phyloP scores from a whole-genome alignment of 1,140 invertebrate genomes.

The Zaprionus davidi region DNA sequence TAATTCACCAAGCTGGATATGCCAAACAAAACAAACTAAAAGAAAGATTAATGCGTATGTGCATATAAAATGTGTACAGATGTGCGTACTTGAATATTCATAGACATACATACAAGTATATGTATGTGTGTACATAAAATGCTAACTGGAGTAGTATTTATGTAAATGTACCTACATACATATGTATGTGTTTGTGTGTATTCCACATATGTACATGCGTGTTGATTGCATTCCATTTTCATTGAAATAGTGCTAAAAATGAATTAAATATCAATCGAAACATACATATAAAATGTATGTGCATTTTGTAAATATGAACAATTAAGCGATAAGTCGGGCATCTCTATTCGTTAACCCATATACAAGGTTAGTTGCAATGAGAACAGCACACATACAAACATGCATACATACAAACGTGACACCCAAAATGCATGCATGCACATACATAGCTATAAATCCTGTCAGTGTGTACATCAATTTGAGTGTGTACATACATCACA shows the following conservation, averaged over 20 bases:
- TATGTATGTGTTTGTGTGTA: not conserved
- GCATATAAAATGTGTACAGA: conserved; percentile 11
- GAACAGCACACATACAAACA: not conserved
- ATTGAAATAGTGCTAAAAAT: conserved; percentile 6
- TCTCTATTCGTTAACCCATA: conserved; percentile 8
- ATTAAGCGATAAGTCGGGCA: conserved; percentile 4
- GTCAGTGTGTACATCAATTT: not conserved
- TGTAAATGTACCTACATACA: conserved; percentile 15
- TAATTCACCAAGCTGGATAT: conserved; percentile 21
- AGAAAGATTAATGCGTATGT: conserved; percentile 8
- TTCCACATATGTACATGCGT: not conserved
- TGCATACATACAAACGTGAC: not conserved
- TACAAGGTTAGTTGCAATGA: not conserved
- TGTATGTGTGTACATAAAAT: not conserved
- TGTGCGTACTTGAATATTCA: conserved; percentile 8
- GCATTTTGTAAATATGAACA: conserved; percentile 11
- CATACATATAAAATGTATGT: conserved; percentile 6
- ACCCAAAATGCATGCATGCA: not conserved
- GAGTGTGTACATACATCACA: not conserved
- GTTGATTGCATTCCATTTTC: not conserved
- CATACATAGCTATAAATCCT: not conserved
- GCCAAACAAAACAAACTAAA: conserved; percentile 16
- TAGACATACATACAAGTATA: not conserved
- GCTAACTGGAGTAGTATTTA: conserved; percentile 15
- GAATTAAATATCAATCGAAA: conserved; percentile 8